Conservation (phyloP, 2,888 invertebrate species). For the Mythimna vitellina region DNA sequence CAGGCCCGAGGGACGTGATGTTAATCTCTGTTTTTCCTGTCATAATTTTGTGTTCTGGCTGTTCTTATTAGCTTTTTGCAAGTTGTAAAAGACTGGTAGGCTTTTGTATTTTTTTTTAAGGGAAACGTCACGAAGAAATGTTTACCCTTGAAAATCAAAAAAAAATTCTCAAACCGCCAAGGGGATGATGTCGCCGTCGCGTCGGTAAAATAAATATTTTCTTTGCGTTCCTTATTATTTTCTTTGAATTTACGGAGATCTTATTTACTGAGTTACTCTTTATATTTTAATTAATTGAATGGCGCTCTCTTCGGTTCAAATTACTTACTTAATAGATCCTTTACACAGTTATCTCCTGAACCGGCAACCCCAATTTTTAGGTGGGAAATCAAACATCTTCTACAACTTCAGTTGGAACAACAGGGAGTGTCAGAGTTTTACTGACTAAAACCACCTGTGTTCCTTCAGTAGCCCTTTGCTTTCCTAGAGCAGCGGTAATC, state of each 20-base stretch:
- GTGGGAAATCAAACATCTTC: too few species aligned
- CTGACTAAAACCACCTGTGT: too few species aligned
- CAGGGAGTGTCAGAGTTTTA: too few species aligned
- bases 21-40: conserved; percentile 65
- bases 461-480: too few species aligned
- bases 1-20: conserved; percentile 63
- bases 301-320: too few species aligned
- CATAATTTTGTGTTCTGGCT: conserved; percentile 59
- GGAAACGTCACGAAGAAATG: conserved; percentile 12
- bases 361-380: too few species aligned
- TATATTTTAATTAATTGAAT: too few species aligned
- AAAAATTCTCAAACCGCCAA: not conserved
- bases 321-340: too few species aligned
- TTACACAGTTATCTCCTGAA: too few species aligned
- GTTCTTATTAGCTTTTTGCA: conserved; percentile 47
- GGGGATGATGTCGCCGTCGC: not conserved
- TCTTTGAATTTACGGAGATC: not conserved
- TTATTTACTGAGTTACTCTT: not conserved
- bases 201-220: not conserved
- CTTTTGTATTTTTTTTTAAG: conserved; percentile 29
- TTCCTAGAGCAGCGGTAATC: too few species aligned
- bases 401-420: too few species aligned
- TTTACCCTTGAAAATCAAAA: conserved; percentile 31
- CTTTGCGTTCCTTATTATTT: not conserved
- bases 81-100: conserved; percentile 31